phyloP scores from a whole-genome alignment of 2,113 vertebrate species.

The Triplophysa siluroides region DNA sequence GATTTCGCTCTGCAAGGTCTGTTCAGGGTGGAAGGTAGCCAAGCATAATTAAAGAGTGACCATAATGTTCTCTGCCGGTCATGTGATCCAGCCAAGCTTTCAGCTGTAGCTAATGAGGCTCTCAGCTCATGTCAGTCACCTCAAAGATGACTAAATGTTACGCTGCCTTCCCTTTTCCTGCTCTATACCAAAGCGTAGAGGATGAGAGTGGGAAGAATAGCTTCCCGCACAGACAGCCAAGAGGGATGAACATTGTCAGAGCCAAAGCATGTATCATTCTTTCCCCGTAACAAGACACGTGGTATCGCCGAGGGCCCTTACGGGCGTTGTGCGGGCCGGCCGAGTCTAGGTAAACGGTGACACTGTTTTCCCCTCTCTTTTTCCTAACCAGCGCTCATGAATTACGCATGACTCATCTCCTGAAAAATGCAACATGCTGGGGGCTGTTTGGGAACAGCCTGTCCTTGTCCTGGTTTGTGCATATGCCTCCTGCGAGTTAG shows the following conservation, averaged over 20 bases:
- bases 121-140: conserved; percentile 19
- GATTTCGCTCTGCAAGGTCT: conserved; percentile 13
- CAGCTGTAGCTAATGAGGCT: conserved; percentile 30
- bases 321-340: conserved; percentile 34
- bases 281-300: conserved; percentile 41
- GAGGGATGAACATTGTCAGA: conserved; percentile 35
- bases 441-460: conserved; percentile 52
- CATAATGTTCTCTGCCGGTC: conserved; percentile 11
- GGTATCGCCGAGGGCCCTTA: conserved; percentile 39
- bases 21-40: conserved; percentile 21
- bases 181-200: not conserved
- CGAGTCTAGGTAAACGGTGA: conserved; percentile 50
- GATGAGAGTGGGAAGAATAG: conserved; percentile 15
- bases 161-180: not conserved
- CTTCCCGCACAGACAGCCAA: conserved; percentile 13
- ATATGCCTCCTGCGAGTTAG: conserved; percentile 46
- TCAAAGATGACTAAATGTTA: conserved; percentile 40
- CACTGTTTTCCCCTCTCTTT: conserved; percentile 41
- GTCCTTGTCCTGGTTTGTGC: conserved; percentile 54
- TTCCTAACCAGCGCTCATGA: conserved; percentile 53
- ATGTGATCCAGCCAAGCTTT: conserved; percentile 14
- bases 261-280: conserved; percentile 43
- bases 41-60: conserved; percentile 35
- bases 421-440: conserved; percentile 54
- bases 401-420: conserved; percentile 55